Conservation (phyloP, 2,888 invertebrate genomes). For the Melanargia galathea region DNA sequence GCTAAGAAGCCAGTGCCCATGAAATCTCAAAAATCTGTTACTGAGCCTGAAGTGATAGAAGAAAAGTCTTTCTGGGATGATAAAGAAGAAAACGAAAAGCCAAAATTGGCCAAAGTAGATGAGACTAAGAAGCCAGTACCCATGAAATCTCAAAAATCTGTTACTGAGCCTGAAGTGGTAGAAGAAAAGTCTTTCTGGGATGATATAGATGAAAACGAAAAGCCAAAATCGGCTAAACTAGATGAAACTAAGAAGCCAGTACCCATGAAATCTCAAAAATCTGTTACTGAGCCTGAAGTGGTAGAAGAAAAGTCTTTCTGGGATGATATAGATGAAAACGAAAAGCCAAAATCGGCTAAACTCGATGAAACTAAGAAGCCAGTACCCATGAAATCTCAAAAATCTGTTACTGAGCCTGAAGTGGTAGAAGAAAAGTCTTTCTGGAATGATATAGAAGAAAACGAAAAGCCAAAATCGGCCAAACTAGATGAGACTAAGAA, state of each 20-base stretch:
- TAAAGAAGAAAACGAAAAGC: conserved; percentile 29
- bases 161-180: conserved; percentile 51
- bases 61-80: conserved; percentile 56
- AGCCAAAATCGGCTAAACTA: neutral
- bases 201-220: conserved; percentile 41
- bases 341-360: conserved; percentile 7
- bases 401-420: conserved; percentile 51
- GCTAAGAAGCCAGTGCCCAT: neutral
- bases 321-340: conserved; percentile 48
- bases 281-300: conserved; percentile 51
- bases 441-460: conserved; percentile 51
- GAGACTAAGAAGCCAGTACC: neutral
- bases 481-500: neutral
- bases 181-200: conserved; percentile 54
- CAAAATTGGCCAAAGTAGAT: neutral
- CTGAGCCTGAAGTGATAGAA: conserved; percentile 50
- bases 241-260: neutral
- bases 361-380: neutral
- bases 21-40: conserved; percentile 39
- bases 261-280: conserved; percentile 7
- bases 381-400: conserved; percentile 1
- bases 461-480: neutral
- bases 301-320: conserved; percentile 51
- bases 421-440: conserved; percentile 49
- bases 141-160: conserved; percentile 22